phyloP scores from a whole-genome alignment of 2,113 vertebrate species.

The Trichomycterus rosablanca region DNA sequence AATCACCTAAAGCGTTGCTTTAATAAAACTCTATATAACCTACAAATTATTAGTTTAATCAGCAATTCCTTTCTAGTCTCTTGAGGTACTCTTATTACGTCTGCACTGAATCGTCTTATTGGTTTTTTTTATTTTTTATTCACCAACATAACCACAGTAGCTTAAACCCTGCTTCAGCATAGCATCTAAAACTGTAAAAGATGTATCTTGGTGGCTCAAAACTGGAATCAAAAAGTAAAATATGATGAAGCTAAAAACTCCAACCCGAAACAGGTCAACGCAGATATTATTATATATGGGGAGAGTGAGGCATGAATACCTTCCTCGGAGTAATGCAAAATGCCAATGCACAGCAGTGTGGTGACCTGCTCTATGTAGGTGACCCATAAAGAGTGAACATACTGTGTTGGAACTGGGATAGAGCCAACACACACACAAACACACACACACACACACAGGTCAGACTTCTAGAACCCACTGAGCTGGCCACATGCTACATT shows the following conservation, averaged over 20 bases:
- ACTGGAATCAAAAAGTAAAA: not conserved
- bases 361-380: slow-evolving; percentile 44
- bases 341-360: slow-evolving; percentile 11
- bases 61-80: too few species aligned
- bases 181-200: not conserved
- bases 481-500: too few species aligned
- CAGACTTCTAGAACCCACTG: not conserved
- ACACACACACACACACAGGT: slow-evolving; percentile 10
- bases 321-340: slow-evolving; percentile 21
- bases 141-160: not conserved
- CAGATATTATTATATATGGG: slow-evolving; percentile 13
- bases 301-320: slow-evolving; percentile 6
- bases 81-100: not conserved
- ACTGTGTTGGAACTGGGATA: slow-evolving; percentile 33
- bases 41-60: too few species aligned
- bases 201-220: not conserved
- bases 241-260: slow-evolving; percentile 5
- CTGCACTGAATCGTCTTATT: not conserved
- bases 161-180: not conserved
- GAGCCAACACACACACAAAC: slow-evolving; percentile 26
- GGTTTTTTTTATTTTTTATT: not conserved
- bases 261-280: slow-evolving; percentile 2
- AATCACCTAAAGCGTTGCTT: too few species aligned
- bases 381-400: slow-evolving; percentile 43
- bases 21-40: too few species aligned